Evolutionary conservation across 2,113 vertebrate species (phyloP).

Genomic region (Octodon degus): DNA sequence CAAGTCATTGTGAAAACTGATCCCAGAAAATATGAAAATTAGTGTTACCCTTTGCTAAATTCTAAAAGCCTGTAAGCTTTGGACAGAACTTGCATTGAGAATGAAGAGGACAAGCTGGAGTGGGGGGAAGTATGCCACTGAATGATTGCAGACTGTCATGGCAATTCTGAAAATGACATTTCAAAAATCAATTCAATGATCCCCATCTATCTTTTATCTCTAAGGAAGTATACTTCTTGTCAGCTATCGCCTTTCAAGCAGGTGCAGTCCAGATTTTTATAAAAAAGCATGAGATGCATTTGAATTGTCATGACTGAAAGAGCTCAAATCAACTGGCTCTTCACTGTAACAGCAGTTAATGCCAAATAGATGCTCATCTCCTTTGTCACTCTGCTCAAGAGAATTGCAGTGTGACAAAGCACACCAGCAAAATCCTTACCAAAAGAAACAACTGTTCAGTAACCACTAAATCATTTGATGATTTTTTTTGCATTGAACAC

Average conservation of each 20-base stretch:
- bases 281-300: constrained; percentile 63
- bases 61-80: neutral
- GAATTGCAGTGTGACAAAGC: constrained; percentile 35
- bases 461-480: constrained; percentile 61
- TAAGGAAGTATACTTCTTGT: constrained; percentile 56
- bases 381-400: constrained; percentile 69
- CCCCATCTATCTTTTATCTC: constrained; percentile 58
- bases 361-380: constrained; percentile 72
- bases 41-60: neutral
- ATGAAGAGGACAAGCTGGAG: neutral
- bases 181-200: constrained; percentile 63
- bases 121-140: neutral
- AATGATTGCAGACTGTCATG: neutral
- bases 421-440: constrained; percentile 56
- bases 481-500: constrained; percentile 59
- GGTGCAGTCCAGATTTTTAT: constrained; percentile 57
- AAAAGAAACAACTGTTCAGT: constrained; percentile 51
- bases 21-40: constrained; percentile 41
- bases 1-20: constrained; percentile 31
- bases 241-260: constrained; percentile 51
- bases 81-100: neutral
- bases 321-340: constrained; percentile 49
- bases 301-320: constrained; percentile 56
- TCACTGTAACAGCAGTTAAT: constrained; percentile 65
- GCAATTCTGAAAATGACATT: constrained; percentile 54